Evolutionary conservation across 2,797 vertebrate species (phyloP), one percentile per base, ranked within the genome.

Genomic region (Hemibagrus guttatus): DNA sequence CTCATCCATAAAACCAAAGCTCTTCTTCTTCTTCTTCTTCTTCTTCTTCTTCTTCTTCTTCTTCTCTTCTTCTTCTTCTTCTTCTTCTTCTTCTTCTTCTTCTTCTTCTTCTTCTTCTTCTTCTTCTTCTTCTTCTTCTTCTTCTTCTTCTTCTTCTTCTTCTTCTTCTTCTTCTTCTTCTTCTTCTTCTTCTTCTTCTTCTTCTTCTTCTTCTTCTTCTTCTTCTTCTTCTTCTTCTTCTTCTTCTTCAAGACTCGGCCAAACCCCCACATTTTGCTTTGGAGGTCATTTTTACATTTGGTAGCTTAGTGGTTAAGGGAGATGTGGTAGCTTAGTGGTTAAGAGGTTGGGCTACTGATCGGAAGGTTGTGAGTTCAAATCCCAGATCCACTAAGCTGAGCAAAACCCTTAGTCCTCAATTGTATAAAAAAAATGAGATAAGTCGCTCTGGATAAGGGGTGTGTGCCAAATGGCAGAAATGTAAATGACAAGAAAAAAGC

Each of bases 211-310:
- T 69, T 49, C 0, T 49, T 49, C 9, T 28, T 28, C 21, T 39
- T 69, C 17, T 5, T 16, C 35, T 21, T 39, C 7, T n/a, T n/a
- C n/a, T 69, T 49, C 0, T 49, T 49, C 9, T 28, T 28, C 21
- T 39, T 69, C 17, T 5, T 16, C 35, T 21, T 39, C 7, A 72
- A 49, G 49, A 39, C 28, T 42, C 31, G 54, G 28, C 31, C 31
- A 9, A 35, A 80, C 14, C 4, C 13, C n/a, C 6, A 83, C 63
- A 49, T 68, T 54, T 54, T 35, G 63, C 39, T 82, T 52, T 68
- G 63, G 81, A 31, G 63, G 81, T 83, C 49, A 83, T 69, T 83
- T 68, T 42, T 80, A 56, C 28, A 21, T 35, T 31, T 31, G 35
- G 35, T 39, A 39, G 1, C 35, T 39, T 39, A 39, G 35, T 39